Conservation (phyloP, 2,797 vertebrate species). For the Pachyuromys duprasi region DNA sequence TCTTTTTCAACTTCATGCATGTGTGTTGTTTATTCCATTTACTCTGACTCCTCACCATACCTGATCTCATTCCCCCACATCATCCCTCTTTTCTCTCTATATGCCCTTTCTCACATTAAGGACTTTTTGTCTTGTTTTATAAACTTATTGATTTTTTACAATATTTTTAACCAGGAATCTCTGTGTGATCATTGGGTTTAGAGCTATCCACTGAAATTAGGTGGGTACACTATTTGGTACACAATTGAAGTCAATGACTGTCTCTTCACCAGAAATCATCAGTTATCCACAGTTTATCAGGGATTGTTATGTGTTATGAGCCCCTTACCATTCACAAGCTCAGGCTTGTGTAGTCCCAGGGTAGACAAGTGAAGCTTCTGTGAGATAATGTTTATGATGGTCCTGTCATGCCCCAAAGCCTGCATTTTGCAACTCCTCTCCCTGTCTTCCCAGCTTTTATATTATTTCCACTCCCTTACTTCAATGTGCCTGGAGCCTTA, state of each 20-base stretch:
- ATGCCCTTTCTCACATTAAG: neutral
- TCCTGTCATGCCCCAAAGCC: neutral
- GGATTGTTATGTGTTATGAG: neutral
- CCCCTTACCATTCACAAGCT: neutral
- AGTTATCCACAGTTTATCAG: neutral
- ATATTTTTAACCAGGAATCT: neutral
- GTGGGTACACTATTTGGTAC: neutral
- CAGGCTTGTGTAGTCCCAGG: neutral
- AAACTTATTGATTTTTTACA: neutral
- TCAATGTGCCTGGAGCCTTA: neutral
- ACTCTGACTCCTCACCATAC: neutral
- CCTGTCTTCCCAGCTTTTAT: neutral
- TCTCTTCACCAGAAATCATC: neutral
- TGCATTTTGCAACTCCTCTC: neutral
- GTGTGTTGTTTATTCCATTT: neutral
- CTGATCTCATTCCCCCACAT: neutral
- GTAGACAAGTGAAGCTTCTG: neutral
- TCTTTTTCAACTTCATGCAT: neutral
- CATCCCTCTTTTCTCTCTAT: neutral
- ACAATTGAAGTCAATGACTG: neutral
- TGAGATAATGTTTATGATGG: neutral
- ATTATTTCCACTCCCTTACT: neutral
- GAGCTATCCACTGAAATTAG: neutral
- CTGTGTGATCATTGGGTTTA: neutral
- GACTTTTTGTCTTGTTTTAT: neutral